Conservation (phyloP, 2,888 invertebrate genomes). For the Bruchidius siliquastri region DNA sequence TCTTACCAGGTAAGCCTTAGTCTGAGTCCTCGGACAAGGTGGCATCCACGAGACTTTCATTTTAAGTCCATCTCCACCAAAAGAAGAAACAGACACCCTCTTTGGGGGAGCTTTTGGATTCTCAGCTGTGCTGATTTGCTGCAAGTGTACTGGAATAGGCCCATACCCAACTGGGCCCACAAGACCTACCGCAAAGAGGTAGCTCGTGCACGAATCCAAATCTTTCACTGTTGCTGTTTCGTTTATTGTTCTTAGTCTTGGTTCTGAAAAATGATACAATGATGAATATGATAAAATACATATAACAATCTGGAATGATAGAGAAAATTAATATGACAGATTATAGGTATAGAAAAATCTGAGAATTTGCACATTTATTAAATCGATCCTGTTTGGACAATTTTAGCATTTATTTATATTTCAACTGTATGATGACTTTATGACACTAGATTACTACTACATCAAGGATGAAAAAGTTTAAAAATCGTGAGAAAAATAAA, state of each 20-base stretch:
- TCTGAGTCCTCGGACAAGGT: slow-evolving; percentile 54
- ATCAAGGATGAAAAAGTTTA: too few species aligned
- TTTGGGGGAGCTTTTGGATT: slow-evolving; percentile 68
- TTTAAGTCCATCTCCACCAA: slow-evolving; percentile 40
- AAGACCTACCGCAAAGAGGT: slow-evolving; percentile 66
- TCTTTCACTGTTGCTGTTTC: slow-evolving; percentile 55
- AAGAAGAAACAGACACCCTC: slow-evolving; percentile 52
- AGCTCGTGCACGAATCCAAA: slow-evolving; percentile 69
- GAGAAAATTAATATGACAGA: too few species aligned
- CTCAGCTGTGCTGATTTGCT: slow-evolving; percentile 30
- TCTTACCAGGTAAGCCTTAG: slow-evolving; percentile 57
- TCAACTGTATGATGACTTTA: too few species aligned
- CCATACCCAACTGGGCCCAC: slow-evolving; percentile 62
- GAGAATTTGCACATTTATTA: too few species aligned
- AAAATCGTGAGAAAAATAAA: too few species aligned
- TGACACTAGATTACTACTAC: too few species aligned
- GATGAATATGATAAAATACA: too few species aligned
- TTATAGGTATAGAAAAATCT: too few species aligned
- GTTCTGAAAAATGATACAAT: slow-evolving; percentile 11
- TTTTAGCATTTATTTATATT: too few species aligned
- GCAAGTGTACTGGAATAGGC: slow-evolving; percentile 54
- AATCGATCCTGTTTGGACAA: too few species aligned
- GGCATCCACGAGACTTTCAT: slow-evolving; percentile 69
- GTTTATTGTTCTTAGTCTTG: slow-evolving; percentile 46
- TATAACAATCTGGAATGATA: too few species aligned